phyloP scores from a whole-genome alignment of 2,113 vertebrate genomes.

The Theristicus caerulescens region DNA sequence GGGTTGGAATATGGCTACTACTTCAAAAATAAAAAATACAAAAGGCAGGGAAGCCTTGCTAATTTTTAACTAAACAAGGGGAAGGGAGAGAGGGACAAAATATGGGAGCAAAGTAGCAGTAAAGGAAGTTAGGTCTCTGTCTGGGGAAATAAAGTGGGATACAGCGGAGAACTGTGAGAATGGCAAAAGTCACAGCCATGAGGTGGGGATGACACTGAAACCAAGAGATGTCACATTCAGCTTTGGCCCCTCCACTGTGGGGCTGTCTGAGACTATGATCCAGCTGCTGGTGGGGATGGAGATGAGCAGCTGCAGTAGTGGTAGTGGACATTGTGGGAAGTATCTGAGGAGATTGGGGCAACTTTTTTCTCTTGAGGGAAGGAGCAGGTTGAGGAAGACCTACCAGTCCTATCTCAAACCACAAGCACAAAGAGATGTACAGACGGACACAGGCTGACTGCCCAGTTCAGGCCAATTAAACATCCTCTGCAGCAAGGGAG shows the following conservation, averaged over 20 bases:
- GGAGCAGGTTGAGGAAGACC: neutral
- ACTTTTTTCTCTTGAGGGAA: neutral
- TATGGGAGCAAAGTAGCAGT: neutral
- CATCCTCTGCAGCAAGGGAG: neutral
- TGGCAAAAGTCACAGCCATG: neutral
- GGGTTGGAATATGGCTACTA: neutral
- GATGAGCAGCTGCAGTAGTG: neutral
- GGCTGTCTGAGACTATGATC: neutral
- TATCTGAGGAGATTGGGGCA: neutral
- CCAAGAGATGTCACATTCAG: too few species aligned
- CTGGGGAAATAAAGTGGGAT: neutral
- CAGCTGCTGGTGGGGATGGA: neutral
- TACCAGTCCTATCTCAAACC: neutral
- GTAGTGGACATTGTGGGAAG: neutral
- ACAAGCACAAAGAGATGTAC: neutral
- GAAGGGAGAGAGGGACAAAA: neutral
- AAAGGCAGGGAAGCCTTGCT: neutral
- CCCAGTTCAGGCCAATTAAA: neutral
- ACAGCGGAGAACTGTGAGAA: neutral
- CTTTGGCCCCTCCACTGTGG: neutral
- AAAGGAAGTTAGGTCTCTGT: neutral
- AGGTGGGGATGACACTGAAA: neutral
- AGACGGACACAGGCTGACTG: neutral
- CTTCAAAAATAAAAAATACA: neutral
- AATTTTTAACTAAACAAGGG: neutral